Conservation (phyloP, 1,140 invertebrate genomes). For the Drosophila bocqueti region DNA sequence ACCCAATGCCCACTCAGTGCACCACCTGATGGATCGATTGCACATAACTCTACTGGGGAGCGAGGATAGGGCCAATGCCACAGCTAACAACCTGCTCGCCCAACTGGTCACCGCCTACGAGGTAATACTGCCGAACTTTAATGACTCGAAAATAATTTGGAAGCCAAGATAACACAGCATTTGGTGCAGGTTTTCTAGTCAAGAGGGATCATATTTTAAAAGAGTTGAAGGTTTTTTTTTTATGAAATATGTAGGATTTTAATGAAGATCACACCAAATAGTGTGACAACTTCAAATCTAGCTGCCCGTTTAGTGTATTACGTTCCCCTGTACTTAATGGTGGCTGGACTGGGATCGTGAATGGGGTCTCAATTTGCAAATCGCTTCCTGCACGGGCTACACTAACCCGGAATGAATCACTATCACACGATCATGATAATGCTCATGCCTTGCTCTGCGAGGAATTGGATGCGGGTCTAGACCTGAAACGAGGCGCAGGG, state of each 20-base stretch:
- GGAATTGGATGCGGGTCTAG: constrained; percentile 24
- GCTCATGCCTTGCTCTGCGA: constrained; percentile 12
- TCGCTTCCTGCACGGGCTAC: constrained; percentile 35
- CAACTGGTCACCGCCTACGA: constrained; percentile 69
- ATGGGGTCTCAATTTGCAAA: constrained; percentile 46
- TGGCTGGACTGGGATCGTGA: constrained; percentile 6
- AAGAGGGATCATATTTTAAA: no score
- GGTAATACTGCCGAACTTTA: constrained; percentile 51
- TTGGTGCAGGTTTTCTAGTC: no score
- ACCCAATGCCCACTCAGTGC: constrained; percentile 87
- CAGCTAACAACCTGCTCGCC: constrained; percentile 63
- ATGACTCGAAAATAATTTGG: neutral
- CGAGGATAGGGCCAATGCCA: constrained; percentile 56
- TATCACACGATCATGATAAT: constrained; percentile 18
- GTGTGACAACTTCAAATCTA: neutral
- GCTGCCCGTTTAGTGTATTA: neutral
- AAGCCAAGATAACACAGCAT: neutral
- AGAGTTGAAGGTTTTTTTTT: neutral
- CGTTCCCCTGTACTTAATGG: constrained; percentile 10
- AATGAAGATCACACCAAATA: neutral
- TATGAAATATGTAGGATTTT: neutral
- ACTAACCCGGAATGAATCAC: constrained; percentile 26
- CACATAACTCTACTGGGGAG: constrained; percentile 86
- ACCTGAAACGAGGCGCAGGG: neutral
- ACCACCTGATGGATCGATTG: constrained; percentile 88